Conservation (phyloP, 2,888 invertebrate genomes). For the Conomelus anceps region DNA sequence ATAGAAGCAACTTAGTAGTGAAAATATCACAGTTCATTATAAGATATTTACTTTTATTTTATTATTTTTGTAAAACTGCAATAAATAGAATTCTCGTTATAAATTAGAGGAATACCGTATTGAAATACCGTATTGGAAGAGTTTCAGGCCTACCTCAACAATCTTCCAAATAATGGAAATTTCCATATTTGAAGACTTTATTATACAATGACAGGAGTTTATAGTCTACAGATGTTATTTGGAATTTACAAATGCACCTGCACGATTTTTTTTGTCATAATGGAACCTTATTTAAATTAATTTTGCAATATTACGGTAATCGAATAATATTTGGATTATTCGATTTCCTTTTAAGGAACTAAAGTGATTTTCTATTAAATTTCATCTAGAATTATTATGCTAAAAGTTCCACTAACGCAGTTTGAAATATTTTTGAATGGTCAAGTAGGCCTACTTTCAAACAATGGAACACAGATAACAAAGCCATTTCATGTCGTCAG, state of each 20-base stretch:
- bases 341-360: background rate
- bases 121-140: no score
- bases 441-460: background rate
- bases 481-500: background rate
- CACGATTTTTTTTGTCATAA: background rate
- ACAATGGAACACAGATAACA: background rate
- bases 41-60: no score
- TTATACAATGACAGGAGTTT: background rate
- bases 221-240: background rate
- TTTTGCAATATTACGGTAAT: background rate
- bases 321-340: background rate
- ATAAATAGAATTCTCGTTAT: no score
- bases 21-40: no score
- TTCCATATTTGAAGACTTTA: background rate
- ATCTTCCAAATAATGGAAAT: background rate
- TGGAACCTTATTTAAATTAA: background rate
- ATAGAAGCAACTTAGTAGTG: no score
- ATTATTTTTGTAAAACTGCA: no score
- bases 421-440: background rate
- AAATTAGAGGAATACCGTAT: no score
- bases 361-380: background rate
- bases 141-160: no score
- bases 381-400: background rate
- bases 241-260: background rate
- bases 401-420: background rate